Conservation (phyloP, 2,113 vertebrate genomes). For the Zingel zingel region DNA sequence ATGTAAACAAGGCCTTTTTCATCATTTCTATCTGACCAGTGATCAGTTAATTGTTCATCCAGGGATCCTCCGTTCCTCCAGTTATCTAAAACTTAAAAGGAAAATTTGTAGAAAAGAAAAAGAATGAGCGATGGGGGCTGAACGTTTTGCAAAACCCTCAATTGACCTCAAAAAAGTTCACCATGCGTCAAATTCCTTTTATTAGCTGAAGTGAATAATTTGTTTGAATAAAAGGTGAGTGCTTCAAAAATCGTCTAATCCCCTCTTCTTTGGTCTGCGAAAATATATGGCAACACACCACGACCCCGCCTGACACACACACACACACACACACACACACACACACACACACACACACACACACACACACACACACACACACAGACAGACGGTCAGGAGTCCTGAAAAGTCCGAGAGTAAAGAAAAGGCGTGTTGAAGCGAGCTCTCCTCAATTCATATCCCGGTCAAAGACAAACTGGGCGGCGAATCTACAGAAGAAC, state of each 20-base stretch:
- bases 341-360: background rate
- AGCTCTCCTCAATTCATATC: constrained; percentile 64
- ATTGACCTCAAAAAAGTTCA: constrained; percentile 62
- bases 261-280: constrained; percentile 60
- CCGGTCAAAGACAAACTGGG: constrained; percentile 62
- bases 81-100: background rate
- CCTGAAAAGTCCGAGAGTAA: constrained; percentile 40
- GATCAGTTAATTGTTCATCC: background rate
- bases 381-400: constrained; percentile 1
- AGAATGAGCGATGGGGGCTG: constrained; percentile 17
- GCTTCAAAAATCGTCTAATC: constrained; percentile 71
- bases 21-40: background rate
- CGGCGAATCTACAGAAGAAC: constrained; percentile 57
- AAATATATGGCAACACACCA: constrained; percentile 65
- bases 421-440: constrained; percentile 72
- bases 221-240: constrained; percentile 80
- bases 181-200: constrained; percentile 77
- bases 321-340: background rate
- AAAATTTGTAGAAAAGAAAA: background rate
- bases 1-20: background rate
- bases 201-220: constrained; percentile 74
- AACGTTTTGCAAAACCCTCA: constrained; percentile 41
- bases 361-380: constrained; percentile 3
- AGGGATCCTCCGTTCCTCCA: background rate
- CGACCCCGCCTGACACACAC: constrained; percentile 25